phyloP scores from a whole-genome alignment of 2,888 invertebrate genomes.

The Eudasyphora cyanicolor region DNA sequence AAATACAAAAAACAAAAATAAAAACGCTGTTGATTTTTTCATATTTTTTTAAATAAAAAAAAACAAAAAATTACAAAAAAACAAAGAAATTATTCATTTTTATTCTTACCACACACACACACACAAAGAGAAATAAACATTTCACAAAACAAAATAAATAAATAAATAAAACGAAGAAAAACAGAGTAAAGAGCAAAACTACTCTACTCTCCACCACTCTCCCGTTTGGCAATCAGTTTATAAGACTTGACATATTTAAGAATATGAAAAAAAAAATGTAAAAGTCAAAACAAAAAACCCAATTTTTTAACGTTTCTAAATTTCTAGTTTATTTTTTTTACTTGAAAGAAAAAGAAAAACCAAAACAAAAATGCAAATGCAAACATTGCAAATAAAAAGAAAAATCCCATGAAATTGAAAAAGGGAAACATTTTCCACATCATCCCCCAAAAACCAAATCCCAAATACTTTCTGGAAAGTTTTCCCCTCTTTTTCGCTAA shows the following conservation, averaged over 20 bases:
- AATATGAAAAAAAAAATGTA: conserved; percentile 20
- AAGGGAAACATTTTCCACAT: no score
- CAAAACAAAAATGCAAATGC: conserved; percentile 29
- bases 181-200: neutral
- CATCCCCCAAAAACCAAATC: no score
- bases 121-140: neutral
- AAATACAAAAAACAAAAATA: conserved; percentile 47
- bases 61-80: conserved; percentile 10
- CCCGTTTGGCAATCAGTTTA: conserved; percentile 65
- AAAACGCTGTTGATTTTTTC: conserved; percentile 57
- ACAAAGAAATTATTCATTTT: conserved; percentile 8
- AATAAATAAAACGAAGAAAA: conserved; percentile 25
- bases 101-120: neutral
- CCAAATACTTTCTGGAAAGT: no score
- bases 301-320: conserved; percentile 40
- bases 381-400: conserved; percentile 23
- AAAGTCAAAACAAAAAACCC: conserved; percentile 21
- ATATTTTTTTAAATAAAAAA: conserved; percentile 39
- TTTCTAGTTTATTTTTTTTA: conserved; percentile 56
- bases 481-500: conserved; percentile 54
- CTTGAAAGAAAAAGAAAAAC: conserved; percentile 38
- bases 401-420: no score
- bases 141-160: conserved; percentile 16
- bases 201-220: conserved; percentile 44
- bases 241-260: conserved; percentile 56